Conservation (phyloP, 2,888 invertebrate species). For the Zygaena filipendulae region DNA sequence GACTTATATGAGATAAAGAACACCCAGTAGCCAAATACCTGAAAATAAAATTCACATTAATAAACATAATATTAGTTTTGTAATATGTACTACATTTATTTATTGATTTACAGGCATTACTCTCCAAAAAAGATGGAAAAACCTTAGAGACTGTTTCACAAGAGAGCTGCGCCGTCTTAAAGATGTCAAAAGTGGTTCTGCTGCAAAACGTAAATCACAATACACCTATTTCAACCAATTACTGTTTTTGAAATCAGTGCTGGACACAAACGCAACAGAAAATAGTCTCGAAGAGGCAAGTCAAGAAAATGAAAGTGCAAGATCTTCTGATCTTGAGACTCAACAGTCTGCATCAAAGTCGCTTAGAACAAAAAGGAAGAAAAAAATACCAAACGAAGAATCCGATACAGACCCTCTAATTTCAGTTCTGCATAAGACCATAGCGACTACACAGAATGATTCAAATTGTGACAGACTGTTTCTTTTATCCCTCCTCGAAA, state of each 20-base stretch:
- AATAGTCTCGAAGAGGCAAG: constrained; percentile 12
- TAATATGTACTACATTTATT: constrained; percentile 8
- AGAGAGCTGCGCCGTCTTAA: constrained; percentile 13
- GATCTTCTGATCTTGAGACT: constrained; percentile 14
- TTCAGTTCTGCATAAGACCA: constrained; percentile 11
- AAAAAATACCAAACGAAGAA: constrained; percentile 13
- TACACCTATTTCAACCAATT: constrained; percentile 14
- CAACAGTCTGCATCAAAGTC: constrained; percentile 13
- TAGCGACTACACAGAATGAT: constrained; percentile 11
- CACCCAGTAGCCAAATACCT: no score
- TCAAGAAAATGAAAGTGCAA: constrained; percentile 14
- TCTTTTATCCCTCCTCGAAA: constrained; percentile 5
- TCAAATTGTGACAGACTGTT: constrained; percentile 12
- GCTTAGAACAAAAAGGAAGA: constrained; percentile 14
- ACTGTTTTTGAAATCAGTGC: constrained; percentile 11
- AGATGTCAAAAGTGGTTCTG: constrained; percentile 13
- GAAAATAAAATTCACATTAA: no score
- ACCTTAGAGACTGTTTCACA: constrained; percentile 11
- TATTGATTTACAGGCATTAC: no score
- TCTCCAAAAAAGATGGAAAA: constrained; percentile 9
- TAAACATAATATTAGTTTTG: constrained; percentile 7
- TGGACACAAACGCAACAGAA: constrained; percentile 11
- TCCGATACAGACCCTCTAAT: constrained; percentile 12
- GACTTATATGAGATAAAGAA: no score
- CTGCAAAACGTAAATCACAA: constrained; percentile 12